Conservation (phyloP, 2,113 vertebrate genomes). For the Brachionichthys hirsutus region DNA sequence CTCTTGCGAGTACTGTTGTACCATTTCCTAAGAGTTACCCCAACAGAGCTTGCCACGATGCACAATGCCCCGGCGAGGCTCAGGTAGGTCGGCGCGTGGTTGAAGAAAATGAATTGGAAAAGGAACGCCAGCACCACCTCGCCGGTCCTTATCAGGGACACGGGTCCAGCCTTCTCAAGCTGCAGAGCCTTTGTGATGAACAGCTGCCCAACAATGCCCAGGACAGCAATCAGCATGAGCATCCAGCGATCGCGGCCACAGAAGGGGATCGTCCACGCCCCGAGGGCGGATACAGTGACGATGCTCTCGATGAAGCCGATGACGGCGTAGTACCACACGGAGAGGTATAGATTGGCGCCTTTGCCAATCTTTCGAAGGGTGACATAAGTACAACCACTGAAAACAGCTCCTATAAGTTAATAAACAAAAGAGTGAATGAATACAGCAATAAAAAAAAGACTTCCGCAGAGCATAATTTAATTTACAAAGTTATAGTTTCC, state of each 20-base stretch:
- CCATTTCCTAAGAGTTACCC: constrained; percentile 86
- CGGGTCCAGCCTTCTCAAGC: constrained; percentile 90
- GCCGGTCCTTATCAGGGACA: constrained; percentile 88
- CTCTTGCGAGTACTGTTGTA: constrained; percentile 62
- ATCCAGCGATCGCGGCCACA: constrained; percentile 88
- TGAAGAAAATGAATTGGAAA: constrained; percentile 90
- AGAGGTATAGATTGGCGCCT: constrained; percentile 89
- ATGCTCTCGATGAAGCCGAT: constrained; percentile 83
- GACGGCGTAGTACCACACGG: constrained; percentile 93
- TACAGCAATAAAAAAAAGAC: too few species aligned
- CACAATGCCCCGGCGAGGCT: constrained; percentile 91
- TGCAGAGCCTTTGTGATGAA: constrained; percentile 94
- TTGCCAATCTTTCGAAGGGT: constrained; percentile 93
- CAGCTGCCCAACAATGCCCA: constrained; percentile 87
- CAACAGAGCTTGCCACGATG: constrained; percentile 84
- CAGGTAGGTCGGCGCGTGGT: constrained; percentile 84
- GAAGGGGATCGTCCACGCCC: constrained; percentile 85
- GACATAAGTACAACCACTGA: constrained; percentile 81
- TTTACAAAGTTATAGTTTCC: too few species aligned
- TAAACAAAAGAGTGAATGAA: not conserved
- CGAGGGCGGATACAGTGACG: constrained; percentile 77
- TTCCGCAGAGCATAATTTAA: too few species aligned
- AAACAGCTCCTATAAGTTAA: constrained; percentile 73
- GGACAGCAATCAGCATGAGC: constrained; percentile 84
- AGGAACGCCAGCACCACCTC: constrained; percentile 92